These are phyloP conservation scores for Metaphire vulgaris DNA, from an alignment of 1,140 invertebrate genomes.

Conservation along the genomic window DNA sequence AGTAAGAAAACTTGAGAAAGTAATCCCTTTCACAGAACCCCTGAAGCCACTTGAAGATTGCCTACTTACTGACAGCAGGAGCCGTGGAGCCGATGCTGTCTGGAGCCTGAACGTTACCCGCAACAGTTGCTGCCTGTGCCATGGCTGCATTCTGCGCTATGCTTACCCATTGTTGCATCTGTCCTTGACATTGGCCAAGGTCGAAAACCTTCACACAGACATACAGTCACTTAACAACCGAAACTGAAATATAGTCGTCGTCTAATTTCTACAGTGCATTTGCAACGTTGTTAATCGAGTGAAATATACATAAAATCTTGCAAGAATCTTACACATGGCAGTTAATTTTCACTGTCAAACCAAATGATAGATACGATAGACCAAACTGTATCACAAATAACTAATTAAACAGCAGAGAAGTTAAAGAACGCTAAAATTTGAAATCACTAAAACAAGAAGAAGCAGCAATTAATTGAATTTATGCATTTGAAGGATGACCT, in stretches of 20 bases:
- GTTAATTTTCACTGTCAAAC: not conserved
- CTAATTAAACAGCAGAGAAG: not conserved
- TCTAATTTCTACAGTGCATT: not conserved
- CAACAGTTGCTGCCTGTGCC: conserved; percentile 95
- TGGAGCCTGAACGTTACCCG: conserved; percentile 66
- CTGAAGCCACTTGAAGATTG: too few relatives aligned
- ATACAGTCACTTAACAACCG: not conserved
- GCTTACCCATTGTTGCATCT: conserved; percentile 91
- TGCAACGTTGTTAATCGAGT: not conserved
- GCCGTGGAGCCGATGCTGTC: conserved; percentile 59
- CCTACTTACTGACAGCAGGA: conserved; percentile 54
- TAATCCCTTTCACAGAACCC: too few relatives aligned
- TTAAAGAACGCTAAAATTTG: too few relatives aligned
- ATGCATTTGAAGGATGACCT: too few relatives aligned
- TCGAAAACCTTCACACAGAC: conserved; percentile 72
- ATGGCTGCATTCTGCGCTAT: conserved; percentile 87
- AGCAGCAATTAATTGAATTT: too few relatives aligned
- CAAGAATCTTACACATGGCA: not conserved
- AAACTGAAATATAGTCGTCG: not conserved
- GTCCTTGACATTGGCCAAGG: conserved; percentile 85
- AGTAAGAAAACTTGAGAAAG: too few relatives aligned
- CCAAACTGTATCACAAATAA: not conserved
- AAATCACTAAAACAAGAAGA: too few relatives aligned
- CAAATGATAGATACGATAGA: not conserved
- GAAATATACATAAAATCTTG: not conserved